Percentiles rank a stretch among this genome's conserved stretches.
Evolutionary conservation across 2,113 vertebrate species (phyloP).

Genomic region (Hyla sarda): DNA sequence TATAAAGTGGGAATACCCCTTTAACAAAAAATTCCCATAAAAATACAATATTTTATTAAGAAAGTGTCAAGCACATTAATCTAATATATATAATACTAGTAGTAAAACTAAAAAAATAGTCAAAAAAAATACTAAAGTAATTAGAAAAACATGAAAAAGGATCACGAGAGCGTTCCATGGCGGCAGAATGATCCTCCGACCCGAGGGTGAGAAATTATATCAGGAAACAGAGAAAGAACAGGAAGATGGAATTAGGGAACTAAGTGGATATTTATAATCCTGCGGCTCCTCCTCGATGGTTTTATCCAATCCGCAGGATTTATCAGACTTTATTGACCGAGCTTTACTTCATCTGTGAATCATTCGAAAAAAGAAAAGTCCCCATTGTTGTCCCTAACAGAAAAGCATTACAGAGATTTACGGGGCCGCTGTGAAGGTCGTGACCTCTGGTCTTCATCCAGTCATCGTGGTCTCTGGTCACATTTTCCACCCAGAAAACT

Average conservation of each 20-base stretch:
- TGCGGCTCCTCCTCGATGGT: not conserved
- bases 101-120: no score
- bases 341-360: constrained; percentile 22
- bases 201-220: no score
- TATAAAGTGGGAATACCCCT: no score
- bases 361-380: not conserved
- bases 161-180: no score
- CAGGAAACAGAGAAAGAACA: no score
- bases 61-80: no score
- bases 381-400: constrained; percentile 3
- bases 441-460: constrained; percentile 5
- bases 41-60: no score
- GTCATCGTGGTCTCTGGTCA: not conserved
- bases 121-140: no score
- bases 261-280: not conserved
- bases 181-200: no score
- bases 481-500: not conserved
- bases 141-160: no score
- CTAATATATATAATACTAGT: no score
- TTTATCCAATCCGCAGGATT: not conserved
- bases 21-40: no score
- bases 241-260: not conserved
- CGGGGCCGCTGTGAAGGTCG: not conserved
- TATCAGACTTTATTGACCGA: not conserved
- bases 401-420: not conserved